Evolutionary conservation across 2,113 vertebrate species (phyloP), one percentile per base, ranked within the genome.

Genomic region (Orientallactaga bullata): DNA sequence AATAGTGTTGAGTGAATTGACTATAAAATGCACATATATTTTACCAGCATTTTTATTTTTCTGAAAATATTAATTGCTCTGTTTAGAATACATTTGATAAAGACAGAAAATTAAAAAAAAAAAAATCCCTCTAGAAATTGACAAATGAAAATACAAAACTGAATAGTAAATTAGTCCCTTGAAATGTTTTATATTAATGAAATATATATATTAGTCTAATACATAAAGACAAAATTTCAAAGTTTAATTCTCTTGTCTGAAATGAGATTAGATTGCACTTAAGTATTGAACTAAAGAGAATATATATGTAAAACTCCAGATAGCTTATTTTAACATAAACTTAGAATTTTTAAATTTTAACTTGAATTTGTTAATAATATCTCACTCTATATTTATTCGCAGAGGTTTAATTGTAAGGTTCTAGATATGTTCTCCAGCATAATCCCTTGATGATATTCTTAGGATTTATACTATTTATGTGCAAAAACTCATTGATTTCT

Each of bases 41-140:
- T 91, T 42, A 94, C 28, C 12, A 89, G 73, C 30, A 95, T 88
- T 96, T 95, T 90, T 55, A 95, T 61, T 95, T 95, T 93, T 89
- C 80, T 94, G 61, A 68, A 95, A 95, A 85, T 95, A 90, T 23
- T 83, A 93, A 94, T 58, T 73, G 58, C 42, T 21, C 23, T 85
- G 2, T 58, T 86, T 95, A 73, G 80, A 87, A 93, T 89, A 58
- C 66, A 80, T 85, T 74, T 88, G 26, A 16, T 88, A 74, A 66
- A 73, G 3, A 63, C 32, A 86, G 16, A 79, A 88, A 90, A 79
- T 51, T n/a, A n/a, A 51, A 37, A 90, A 35, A 23, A 68, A 90
- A 83, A 55, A 11, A 32, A 79, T 61, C 78, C 26, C 88, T 28
- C 69, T 85, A 83, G 51, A 88, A 72, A 61, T 47, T 71, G 5